A percentile compares a stretch with the other conserved stretches of the same genome.
Evolutionary conservation across 2,797 vertebrate genomes (phyloP).

Genomic region (Chelon labrosus): DNA sequence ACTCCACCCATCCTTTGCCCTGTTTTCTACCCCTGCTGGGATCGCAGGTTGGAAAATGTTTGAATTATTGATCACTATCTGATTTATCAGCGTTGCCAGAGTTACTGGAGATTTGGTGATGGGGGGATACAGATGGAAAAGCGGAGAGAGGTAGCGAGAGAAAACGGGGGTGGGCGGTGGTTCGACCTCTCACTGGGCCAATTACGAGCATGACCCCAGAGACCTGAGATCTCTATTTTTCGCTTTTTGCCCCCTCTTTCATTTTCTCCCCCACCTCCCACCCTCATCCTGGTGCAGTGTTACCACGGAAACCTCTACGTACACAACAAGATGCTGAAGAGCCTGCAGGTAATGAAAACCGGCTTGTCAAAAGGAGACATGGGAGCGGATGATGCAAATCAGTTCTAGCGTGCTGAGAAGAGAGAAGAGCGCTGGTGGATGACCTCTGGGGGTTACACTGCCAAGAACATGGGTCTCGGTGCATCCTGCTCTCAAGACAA

Average conservation of each 20-base stretch:
- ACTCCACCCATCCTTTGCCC: constrained; percentile 1
- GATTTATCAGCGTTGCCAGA: constrained; percentile 69
- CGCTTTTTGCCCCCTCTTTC: constrained; percentile 20
- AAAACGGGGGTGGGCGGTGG: constrained; percentile 28
- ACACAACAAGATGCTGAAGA: constrained; percentile 47
- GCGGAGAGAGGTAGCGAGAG: constrained; percentile 29
- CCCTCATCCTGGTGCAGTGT: constrained; percentile 18
- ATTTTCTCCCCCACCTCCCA: constrained; percentile 8
- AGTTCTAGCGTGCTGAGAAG: constrained; percentile 31
- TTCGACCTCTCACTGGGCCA: constrained; percentile 69
- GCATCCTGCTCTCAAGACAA: constrained; percentile 50
- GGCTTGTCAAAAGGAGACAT: constrained; percentile 56
- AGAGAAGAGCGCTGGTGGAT: constrained; percentile 21
- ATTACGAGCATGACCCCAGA: constrained; percentile 75
- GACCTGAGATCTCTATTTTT: constrained; percentile 62
- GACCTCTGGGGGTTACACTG: constrained; percentile 16
- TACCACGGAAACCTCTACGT: constrained; percentile 54
- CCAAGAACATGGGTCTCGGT: constrained; percentile 8
- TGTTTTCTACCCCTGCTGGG: constrained; percentile 30
- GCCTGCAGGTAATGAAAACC: constrained; percentile 48
- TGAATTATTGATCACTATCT: constrained; percentile 83
- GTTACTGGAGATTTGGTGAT: constrained; percentile 48
- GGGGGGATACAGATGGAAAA: constrained; percentile 48
- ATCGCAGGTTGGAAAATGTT: constrained; percentile 64
- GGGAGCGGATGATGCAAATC: constrained; percentile 55